Percentiles rank a stretch among this genome's conserved stretches.
Evolutionary conservation across 1,140 invertebrate species (phyloP).

Genomic region (Drosophila pseudoananassae): DNA sequence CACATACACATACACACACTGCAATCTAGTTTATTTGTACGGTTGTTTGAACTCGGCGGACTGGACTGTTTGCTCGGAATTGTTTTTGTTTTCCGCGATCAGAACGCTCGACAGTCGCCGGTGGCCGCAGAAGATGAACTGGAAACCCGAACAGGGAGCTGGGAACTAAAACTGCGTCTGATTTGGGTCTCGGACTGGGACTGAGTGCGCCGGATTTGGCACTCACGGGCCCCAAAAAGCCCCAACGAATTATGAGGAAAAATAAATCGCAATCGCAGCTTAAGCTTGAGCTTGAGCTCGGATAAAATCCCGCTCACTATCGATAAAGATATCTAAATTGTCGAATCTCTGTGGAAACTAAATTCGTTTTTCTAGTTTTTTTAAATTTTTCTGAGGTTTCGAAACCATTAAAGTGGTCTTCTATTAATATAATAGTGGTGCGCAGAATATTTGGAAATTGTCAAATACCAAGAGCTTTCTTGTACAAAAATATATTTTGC

Average conservation of each 20-base stretch:
- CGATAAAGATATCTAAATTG: conserved; percentile 9
- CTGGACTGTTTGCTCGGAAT: conserved; percentile 40
- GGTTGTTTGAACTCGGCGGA: conserved; percentile 71
- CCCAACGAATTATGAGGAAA: conserved; percentile 3
- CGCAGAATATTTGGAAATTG: conserved; percentile 7
- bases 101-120: conserved; percentile 42
- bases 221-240: conserved; percentile 33
- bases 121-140: conserved; percentile 55
- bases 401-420: background rate
- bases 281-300: conserved; percentile 26
- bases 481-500: too few relatives aligned
- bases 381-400: background rate
- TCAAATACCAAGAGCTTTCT: conserved; percentile 7
- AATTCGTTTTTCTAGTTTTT: background rate
- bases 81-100: conserved; percentile 34
- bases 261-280: conserved; percentile 7
- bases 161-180: conserved; percentile 54
- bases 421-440: background rate
- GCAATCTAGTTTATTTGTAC: conserved; percentile 76
- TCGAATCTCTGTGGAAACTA: background rate
- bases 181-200: conserved; percentile 55
- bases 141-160: conserved; percentile 37
- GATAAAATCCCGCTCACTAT: conserved; percentile 22
- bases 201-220: conserved; percentile 42
- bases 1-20: conserved; percentile 26